Evolutionary conservation across 2,888 invertebrate species (phyloP).

Genomic region (Autographa pulchrina): DNA sequence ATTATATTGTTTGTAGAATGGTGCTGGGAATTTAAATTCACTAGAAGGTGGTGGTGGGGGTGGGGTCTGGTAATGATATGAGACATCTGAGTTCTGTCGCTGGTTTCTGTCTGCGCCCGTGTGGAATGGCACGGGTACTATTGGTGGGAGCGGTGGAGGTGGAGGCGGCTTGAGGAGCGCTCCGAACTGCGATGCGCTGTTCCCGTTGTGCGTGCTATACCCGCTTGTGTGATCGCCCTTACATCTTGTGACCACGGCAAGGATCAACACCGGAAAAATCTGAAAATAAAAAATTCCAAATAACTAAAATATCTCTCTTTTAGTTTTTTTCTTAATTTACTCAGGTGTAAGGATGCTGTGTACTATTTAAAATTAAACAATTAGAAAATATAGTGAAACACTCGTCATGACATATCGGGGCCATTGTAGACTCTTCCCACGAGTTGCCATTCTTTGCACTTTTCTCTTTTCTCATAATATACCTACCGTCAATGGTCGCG

Average conservation of each 20-base stretch:
- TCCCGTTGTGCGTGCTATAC: constrained; percentile 67
- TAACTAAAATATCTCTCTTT: background rate
- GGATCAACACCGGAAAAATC: constrained; percentile 77
- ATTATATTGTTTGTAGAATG: constrained; percentile 85
- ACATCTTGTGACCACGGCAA: constrained; percentile 71
- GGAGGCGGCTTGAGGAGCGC: constrained; percentile 84
- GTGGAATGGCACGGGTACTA: constrained; percentile 82
- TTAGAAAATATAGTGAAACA: constrained; percentile 87
- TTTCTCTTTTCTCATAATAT: constrained; percentile 88
- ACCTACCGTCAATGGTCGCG: constrained; percentile 74
- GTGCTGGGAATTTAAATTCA: constrained; percentile 84
- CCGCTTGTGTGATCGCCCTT: constrained; percentile 73
- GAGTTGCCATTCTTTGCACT: constrained; percentile 83
- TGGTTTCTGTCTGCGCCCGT: constrained; percentile 74
- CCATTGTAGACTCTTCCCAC: constrained; percentile 83
- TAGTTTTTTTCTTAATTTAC: constrained; percentile 3
- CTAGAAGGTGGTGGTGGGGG: constrained; percentile 67
- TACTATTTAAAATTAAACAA: constrained; percentile 68
- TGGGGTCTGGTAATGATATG: constrained; percentile 77
- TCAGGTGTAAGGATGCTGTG: background rate
- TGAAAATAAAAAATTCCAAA: constrained; percentile 67
- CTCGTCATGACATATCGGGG: constrained; percentile 78
- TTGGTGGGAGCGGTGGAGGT: constrained; percentile 74
- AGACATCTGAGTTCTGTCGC: constrained; percentile 76
- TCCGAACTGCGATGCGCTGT: constrained; percentile 77